Conservation (phyloP, 2,888 invertebrate genomes). For the Cosmopolites sordidus region DNA sequence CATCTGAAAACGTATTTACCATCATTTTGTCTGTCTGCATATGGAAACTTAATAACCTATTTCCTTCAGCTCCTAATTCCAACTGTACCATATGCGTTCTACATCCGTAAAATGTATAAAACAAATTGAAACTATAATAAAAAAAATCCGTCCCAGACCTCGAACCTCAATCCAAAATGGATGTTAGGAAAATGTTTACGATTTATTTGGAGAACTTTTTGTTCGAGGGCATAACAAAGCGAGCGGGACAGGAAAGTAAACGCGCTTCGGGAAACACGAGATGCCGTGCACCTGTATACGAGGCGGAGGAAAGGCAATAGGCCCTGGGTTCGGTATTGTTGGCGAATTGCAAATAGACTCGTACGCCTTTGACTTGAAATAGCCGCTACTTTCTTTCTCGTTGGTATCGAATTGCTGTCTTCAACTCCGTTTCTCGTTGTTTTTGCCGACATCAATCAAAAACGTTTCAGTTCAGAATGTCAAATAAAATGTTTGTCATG, state of each 20-base stretch:
- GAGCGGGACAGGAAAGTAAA: too few species aligned
- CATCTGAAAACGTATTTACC: background rate
- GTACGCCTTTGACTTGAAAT: background rate
- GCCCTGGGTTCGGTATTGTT: background rate
- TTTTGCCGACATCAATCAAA: too few species aligned
- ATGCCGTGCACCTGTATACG: constrained; percentile 8
- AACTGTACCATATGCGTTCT: background rate
- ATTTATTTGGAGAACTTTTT: constrained; percentile 14
- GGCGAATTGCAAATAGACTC: background rate
- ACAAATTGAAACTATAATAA: constrained; percentile 7
- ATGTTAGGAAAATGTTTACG: background rate
- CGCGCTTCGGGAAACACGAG: constrained; percentile 9
- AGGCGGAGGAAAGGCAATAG: constrained; percentile 6
- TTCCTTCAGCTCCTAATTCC: background rate
- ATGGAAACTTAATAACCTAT: background rate
- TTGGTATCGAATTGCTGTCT: too few species aligned
- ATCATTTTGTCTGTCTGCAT: background rate
- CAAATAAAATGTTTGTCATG: too few species aligned
- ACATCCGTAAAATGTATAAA: background rate
- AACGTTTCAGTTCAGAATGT: too few species aligned
- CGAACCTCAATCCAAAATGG: too few species aligned
- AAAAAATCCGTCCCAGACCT: too few species aligned
- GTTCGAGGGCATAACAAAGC: background rate
- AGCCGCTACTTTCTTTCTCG: too few species aligned
- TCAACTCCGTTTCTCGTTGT: too few species aligned